Percentiles rank a stretch among this genome's conserved stretches.
These are phyloP conservation scores for Rotaria macrura DNA, from an alignment of 2,888 invertebrate genomes.

Conservation along the genomic window DNA sequence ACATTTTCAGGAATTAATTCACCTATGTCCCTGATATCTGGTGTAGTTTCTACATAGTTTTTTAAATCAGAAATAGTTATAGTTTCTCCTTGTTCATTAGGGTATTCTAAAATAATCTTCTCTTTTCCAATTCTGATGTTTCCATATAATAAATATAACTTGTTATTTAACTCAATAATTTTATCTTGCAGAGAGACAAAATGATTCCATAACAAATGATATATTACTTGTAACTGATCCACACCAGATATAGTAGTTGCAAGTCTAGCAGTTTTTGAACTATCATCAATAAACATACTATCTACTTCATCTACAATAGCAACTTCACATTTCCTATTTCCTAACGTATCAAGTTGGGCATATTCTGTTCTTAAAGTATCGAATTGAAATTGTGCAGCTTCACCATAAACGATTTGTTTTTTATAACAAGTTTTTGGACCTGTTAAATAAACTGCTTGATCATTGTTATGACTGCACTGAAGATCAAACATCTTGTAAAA, in stretches of 20 bases:
- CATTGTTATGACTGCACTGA: conserved; percentile 18
- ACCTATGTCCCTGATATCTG: not conserved
- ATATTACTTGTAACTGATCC: conserved; percentile 34
- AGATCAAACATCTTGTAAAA: conserved; percentile 12
- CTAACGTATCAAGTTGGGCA: conserved; percentile 23
- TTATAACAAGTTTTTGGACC: conserved; percentile 32
- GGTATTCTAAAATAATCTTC: not conserved
- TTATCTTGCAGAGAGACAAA: not conserved
- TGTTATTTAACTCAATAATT: not conserved
- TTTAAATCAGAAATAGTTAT: no score
- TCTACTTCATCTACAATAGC: conserved; percentile 35
- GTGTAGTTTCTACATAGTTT: not conserved
- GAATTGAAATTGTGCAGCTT: conserved; percentile 31
- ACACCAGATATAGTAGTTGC: conserved; percentile 27
- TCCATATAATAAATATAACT: conserved; percentile 21
- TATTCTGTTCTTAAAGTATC: conserved; percentile 33
- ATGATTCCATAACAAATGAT: conserved; percentile 31
- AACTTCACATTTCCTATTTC: conserved; percentile 21
- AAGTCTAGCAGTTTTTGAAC: no score
- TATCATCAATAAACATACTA: no score
- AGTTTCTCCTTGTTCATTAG: no score
- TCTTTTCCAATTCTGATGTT: not conserved
- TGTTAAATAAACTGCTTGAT: conserved; percentile 13
- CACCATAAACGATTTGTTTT: conserved; percentile 34
- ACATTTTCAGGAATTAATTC: not conserved